Evolutionary conservation across 2,888 invertebrate species (phyloP).

Genomic region (Agonopterix arenella): DNA sequence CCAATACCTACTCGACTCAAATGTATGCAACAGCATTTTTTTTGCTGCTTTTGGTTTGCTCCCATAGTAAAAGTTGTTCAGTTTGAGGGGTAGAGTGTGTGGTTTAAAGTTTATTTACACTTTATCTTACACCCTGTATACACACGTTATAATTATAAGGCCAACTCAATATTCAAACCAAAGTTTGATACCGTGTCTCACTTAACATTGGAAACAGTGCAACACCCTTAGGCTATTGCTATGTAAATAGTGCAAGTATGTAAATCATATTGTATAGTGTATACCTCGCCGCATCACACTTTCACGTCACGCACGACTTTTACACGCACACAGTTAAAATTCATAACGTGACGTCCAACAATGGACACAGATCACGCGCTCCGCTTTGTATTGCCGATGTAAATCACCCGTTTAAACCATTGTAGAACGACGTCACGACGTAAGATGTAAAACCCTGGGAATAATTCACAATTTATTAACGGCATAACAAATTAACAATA

Average conservation of each 20-base stretch:
- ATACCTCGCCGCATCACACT: constrained; percentile 13
- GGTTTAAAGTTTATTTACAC: no score
- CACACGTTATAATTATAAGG: no score
- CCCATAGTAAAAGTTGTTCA: no score
- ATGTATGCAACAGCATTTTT: no score
- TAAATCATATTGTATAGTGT: constrained; percentile 21
- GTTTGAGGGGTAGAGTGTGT: no score
- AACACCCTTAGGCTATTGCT: constrained; percentile 17
- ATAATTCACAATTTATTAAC: neutral
- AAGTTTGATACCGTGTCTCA: constrained; percentile 1
- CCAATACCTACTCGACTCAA: no score
- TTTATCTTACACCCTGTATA: no score
- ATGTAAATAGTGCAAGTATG: no score
- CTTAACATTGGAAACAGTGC: constrained; percentile 12
- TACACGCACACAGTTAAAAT: constrained; percentile 17
- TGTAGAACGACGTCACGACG: constrained; percentile 18
- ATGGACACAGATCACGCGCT: constrained; percentile 33
- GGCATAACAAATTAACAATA: neutral
- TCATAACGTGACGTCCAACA: constrained; percentile 30
- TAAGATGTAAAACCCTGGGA: neutral
- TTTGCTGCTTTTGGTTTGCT: no score
- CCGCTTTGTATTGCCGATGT: constrained; percentile 32
- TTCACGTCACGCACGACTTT: constrained; percentile 20
- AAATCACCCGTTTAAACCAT: constrained; percentile 38
- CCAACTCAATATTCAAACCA: no score